A percentile compares a stretch with the other conserved stretches of the same genome.
These are phyloP conservation scores for Eupithecia pulchellata DNA, from an alignment of 2,888 invertebrate genomes.

Conservation along the genomic window DNA sequence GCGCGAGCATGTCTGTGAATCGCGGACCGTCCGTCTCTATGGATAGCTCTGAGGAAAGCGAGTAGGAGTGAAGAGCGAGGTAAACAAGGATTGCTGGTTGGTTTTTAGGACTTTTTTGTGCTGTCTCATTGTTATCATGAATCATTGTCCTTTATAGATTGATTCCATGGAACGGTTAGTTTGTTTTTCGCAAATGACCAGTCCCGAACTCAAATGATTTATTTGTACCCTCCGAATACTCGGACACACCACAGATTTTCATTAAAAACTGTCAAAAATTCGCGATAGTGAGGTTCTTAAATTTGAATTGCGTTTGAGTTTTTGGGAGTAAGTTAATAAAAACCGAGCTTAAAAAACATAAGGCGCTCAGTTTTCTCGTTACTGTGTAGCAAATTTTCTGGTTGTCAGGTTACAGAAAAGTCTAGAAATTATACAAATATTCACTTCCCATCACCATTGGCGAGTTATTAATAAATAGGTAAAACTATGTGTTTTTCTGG, in stretches of 20 bases:
- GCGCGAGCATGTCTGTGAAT: conserved; percentile 34
- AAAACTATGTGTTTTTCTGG: neutral
- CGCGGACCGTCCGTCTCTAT: conserved; percentile 33
- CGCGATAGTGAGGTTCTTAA: no score
- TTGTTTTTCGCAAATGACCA: neutral
- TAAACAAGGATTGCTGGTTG: conserved; percentile 3
- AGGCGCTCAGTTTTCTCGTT: neutral
- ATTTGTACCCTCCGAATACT: no score
- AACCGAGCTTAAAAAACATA: neutral
- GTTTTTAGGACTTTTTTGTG: conserved; percentile 5
- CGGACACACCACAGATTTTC: no score
- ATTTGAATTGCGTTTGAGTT: no score
- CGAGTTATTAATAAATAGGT: neutral
- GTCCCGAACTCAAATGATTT: neutral
- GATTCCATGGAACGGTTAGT: neutral
- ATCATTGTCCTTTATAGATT: neutral
- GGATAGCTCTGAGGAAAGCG: conserved; percentile 39
- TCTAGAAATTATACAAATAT: neutral
- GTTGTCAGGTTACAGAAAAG: neutral
- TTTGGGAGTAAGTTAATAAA: neutral
- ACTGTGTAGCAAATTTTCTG: neutral
- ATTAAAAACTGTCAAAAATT: no score
- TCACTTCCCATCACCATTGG: neutral
- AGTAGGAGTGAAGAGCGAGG: conserved; percentile 26
- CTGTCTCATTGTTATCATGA: conserved; percentile 4